Percentiles rank a stretch among this genome's conserved stretches.
These are phyloP conservation scores for Meteorus cinctellus DNA, from an alignment of 2,888 invertebrate genomes.

Conservation along the genomic window DNA sequence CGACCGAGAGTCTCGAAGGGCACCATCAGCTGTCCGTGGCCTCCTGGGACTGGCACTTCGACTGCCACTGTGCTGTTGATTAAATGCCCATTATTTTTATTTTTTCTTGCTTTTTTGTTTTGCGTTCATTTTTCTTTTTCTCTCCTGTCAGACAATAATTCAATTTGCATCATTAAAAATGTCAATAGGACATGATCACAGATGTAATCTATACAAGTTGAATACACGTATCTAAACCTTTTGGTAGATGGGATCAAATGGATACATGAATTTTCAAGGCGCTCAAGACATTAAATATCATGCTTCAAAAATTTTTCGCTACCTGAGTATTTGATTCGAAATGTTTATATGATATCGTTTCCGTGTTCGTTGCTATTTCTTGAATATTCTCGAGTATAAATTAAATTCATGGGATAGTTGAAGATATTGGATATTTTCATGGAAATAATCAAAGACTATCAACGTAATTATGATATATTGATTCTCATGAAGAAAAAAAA, in stretches of 20 bases:
- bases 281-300: too few species aligned
- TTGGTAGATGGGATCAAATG: too few species aligned
- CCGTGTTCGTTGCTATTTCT: not conserved
- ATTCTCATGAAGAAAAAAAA: not conserved
- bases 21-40: conserved; percentile 63
- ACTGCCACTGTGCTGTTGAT: conserved; percentile 64
- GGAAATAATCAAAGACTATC: not conserved
- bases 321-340: not conserved
- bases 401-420: not conserved
- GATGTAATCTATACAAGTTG: too few species aligned
- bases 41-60: conserved; percentile 68
- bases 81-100: conserved; percentile 18
- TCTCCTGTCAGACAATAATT: not conserved
- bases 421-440: not conserved
- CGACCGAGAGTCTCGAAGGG: conserved; percentile 67
- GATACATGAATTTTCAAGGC: too few species aligned
- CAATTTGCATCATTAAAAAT: not conserved
- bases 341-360: not conserved
- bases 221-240: too few species aligned
- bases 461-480: not conserved
- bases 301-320: too few species aligned
- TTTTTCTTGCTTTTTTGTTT: not conserved
- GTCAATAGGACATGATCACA: too few species aligned
- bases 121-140: not conserved
- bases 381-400: too few species aligned